Conservation (phyloP, 2,797 vertebrate species). For the Rhynchotus rufescens region DNA sequence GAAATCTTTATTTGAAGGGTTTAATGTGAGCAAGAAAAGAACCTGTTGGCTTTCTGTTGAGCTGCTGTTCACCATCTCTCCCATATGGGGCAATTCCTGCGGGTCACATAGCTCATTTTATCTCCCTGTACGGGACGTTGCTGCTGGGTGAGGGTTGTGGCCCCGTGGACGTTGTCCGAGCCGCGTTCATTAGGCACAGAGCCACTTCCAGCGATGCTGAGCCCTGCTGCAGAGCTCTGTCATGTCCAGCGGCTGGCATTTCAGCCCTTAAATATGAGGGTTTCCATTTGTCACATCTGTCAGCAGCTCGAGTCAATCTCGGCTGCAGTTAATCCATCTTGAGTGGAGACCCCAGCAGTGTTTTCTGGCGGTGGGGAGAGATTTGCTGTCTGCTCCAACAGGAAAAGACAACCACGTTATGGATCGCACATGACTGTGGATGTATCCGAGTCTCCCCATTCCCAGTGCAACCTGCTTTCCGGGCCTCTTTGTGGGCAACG, state of each 20-base stretch:
- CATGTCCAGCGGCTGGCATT: not conserved
- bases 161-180: not conserved
- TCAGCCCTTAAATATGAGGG: not conserved
- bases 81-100: not conserved
- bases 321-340: not conserved
- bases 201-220: accelerated
- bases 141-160: not conserved
- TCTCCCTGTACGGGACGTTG: not conserved
- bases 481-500: not conserved
- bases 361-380: not conserved
- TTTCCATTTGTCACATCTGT: conserved; percentile 18
- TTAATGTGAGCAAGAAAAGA: not conserved
- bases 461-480: not conserved
- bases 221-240: not conserved
- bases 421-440: not conserved
- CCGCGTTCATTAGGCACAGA: accelerated
- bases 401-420: not conserved
- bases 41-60: not conserved
- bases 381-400: not conserved
- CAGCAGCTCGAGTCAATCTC: not conserved
- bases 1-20: not conserved
- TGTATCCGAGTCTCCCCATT: not conserved
- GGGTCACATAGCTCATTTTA: not conserved
- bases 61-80: not conserved
- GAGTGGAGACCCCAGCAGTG: not conserved